Base-by-base conservation (phyloP, 2,113 vertebrate genomes). In the Phalacrocorax brasilianus region DNA sequence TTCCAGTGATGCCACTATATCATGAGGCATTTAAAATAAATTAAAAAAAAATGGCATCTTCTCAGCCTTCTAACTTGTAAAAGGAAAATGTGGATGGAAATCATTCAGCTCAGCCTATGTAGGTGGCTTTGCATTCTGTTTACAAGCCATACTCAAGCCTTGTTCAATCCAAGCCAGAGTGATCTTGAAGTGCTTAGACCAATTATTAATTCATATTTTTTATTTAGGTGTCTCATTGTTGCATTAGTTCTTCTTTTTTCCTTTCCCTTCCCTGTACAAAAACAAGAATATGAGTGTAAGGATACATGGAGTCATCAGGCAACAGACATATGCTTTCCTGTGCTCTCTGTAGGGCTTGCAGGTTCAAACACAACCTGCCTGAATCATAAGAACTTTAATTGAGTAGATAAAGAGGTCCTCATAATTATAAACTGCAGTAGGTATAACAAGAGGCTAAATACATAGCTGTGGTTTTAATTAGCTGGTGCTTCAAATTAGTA, bases 401-500 rank as follows among this genome's bases (percentile, higher is more conserved):
- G 98, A 98, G 97, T 98, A 98, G 98, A 98, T 98, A 98, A 98
- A 98, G 98, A 98, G 98, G 97, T 98, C 97, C 95, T 98, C 96
- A 97, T 98, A 98, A 99, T 99, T 99, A 99, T 98, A 98, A 99
- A 98, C 98, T 97, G 97, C 97, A 98, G 97, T 98, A 98, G 98
- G 97, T 98, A 97, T 98, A 98, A 99, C 97, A 98, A 98, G 98
- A 98, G 98, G 98, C 98, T 98, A 99, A 99, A 98, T 98, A 98
- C 98, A 98, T 98, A 98, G 98, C 98, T 98, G 97, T 98, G 98
- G 98, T 98, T 98, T 98, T 98, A 99, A 99, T 99, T 99, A 99
- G 98, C 97, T 98, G 95, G 97, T 98, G 98, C 98, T 99, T 98
- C 98, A 98, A 98, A 98, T 98, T 98, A 98, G 98, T 98, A 98